Percentiles rank a stretch among this genome's conserved stretches.
Evolutionary conservation across 2,888 invertebrate species (phyloP).

Genomic region (Cosmia pyralina): DNA sequence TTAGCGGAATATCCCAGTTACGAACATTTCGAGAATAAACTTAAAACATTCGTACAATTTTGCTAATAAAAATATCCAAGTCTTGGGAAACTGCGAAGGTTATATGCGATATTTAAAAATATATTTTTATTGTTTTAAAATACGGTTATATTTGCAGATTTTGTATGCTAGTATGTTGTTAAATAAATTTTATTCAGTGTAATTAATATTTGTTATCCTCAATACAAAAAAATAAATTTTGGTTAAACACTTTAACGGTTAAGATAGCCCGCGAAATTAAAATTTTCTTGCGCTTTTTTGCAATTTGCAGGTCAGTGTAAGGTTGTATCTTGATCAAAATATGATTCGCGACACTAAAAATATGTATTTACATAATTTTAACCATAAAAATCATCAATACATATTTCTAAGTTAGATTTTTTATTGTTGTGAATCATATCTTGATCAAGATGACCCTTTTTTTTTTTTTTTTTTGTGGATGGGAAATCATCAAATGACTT

Average conservation of each 20-base stretch:
- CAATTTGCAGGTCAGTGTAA: too few relatives aligned
- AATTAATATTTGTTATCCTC: background rate
- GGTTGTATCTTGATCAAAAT: too few relatives aligned
- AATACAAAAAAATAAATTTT: background rate
- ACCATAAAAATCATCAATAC: too few relatives aligned
- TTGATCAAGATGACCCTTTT: too few relatives aligned
- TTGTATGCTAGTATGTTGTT: background rate
- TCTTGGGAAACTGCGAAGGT: background rate
- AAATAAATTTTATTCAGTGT: background rate
- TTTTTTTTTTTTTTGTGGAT: too few relatives aligned
- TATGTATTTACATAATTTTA: too few relatives aligned
- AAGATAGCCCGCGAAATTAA: too few relatives aligned
- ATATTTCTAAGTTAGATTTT: too few relatives aligned
- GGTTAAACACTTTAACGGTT: background rate
- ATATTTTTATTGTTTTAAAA: background rate
- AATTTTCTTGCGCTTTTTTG: too few relatives aligned
- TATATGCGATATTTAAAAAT: background rate
- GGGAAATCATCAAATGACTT: too few relatives aligned
- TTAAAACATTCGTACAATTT: slow-evolving; percentile 28
- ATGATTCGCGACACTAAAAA: too few relatives aligned
- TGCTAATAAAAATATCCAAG: slow-evolving; percentile 33
- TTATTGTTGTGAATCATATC: too few relatives aligned
- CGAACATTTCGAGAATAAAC: slow-evolving; percentile 26
- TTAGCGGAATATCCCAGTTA: slow-evolving; percentile 22
- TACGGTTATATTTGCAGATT: background rate